A percentile compares a stretch with the other conserved stretches of the same genome.
These are phyloP conservation scores for Tenodera sinensis DNA, from an alignment of 2,888 invertebrate genomes.

Conservation along the genomic window DNA sequence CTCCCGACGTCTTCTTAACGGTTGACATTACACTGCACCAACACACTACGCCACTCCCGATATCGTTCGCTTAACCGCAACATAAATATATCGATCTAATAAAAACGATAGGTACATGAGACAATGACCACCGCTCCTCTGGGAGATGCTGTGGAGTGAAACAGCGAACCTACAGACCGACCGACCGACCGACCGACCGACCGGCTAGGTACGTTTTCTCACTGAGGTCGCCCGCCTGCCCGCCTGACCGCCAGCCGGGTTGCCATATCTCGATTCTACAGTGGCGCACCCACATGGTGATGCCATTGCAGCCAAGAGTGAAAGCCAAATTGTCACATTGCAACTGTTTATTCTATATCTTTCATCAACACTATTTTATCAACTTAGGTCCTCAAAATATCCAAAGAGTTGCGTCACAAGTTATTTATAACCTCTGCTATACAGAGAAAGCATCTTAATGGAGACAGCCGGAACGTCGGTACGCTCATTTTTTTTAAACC, in stretches of 20 bases:
- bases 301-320: not conserved
- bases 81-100: not conserved
- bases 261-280: not conserved
- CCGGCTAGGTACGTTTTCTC: not conserved
- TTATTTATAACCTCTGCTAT: no score
- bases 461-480: no score
- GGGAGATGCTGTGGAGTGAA: not conserved
- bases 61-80: not conserved
- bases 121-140: not conserved
- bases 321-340: not conserved
- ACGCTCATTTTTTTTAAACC: no score
- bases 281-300: not conserved
- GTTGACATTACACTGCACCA: not conserved
- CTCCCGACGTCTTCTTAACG: constrained; percentile 15
- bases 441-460: no score
- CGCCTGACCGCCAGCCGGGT: not conserved
- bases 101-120: not conserved
- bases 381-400: no score
- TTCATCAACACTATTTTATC: no score
- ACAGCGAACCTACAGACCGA: not conserved
- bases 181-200: no score
- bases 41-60: not conserved
- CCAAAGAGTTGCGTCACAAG: no score
- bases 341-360: not conserved
- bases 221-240: not conserved